phyloP scores from a whole-genome alignment of 2,797 vertebrate species.

The Oreortyx pictus region DNA sequence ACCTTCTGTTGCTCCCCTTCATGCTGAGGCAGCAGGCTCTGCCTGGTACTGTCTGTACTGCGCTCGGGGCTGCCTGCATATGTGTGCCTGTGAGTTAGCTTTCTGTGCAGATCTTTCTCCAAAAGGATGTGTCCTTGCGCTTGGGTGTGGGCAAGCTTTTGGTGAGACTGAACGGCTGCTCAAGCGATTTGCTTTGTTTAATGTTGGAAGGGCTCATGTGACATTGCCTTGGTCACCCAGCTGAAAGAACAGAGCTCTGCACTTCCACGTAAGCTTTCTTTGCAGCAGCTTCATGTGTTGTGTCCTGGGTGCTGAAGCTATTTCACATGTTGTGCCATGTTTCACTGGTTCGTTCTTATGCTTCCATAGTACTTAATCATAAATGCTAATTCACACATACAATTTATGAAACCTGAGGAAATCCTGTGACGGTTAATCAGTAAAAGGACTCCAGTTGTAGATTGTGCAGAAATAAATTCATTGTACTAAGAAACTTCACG shows the following conservation, averaged over 20 bases:
- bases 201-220: not conserved
- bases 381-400: not conserved
- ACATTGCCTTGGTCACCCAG: not conserved
- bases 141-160: not conserved
- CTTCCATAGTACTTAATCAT: not conserved
- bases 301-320: not conserved
- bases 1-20: not conserved
- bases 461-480: not conserved
- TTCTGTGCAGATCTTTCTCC: not conserved
- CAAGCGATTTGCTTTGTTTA: not conserved
- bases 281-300: not conserved
- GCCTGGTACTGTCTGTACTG: not conserved
- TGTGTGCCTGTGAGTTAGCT: not conserved
- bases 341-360: not conserved
- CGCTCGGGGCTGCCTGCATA: not conserved
- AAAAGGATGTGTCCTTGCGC: not conserved
- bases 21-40: fast-evolving
- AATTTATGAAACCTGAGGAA: not conserved
- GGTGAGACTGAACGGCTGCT: not conserved
- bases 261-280: not conserved
- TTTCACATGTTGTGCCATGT: not conserved
- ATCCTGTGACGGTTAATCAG: not conserved
- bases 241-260: not conserved
- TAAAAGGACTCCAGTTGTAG: not conserved
- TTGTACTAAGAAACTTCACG: not conserved